Conservation (phyloP, 2,888 invertebrate species). For the Brachypalpus laphriformis region DNA sequence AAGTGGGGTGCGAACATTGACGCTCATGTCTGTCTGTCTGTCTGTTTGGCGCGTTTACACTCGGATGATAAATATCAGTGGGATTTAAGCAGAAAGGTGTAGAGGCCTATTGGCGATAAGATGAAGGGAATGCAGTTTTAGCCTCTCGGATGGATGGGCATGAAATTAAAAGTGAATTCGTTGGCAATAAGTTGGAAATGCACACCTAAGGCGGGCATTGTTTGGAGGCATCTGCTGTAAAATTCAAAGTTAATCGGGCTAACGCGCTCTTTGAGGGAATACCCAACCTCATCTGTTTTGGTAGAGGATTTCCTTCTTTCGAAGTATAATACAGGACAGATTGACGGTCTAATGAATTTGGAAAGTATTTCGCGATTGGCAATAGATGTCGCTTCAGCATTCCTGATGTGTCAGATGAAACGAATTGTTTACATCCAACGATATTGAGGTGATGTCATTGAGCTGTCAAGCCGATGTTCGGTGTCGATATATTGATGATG, state of each 20-base stretch:
- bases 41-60: slow-evolving; percentile 20
- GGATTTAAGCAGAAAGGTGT: slow-evolving; percentile 54
- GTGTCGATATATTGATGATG: slow-evolving; percentile 38
- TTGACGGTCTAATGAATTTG: not conserved
- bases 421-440: not conserved
- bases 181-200: slow-evolving; percentile 6
- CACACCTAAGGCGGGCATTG: not conserved
- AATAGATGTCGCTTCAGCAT: not conserved
- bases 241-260: slow-evolving; percentile 40
- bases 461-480: slow-evolving; percentile 2
- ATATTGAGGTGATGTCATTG: slow-evolving; percentile 32
- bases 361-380: not conserved
- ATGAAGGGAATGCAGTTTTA: not conserved
- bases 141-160: slow-evolving; percentile 31
- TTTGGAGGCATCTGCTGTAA: slow-evolving; percentile 38
- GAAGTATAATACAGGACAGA: not conserved
- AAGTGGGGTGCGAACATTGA: slow-evolving; percentile 43
- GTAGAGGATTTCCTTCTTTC: not conserved
- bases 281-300: slow-evolving; percentile 1
- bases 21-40: slow-evolving; percentile 51
- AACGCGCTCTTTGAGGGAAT: slow-evolving; percentile 23
- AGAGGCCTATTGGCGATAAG: slow-evolving; percentile 49
- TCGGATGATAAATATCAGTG: slow-evolving; percentile 40
- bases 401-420: not conserved
- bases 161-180: slow-evolving; percentile 56